Evolutionary conservation across 2,797 vertebrate species (phyloP).

Genomic region (Neostethus bicornis): DNA sequence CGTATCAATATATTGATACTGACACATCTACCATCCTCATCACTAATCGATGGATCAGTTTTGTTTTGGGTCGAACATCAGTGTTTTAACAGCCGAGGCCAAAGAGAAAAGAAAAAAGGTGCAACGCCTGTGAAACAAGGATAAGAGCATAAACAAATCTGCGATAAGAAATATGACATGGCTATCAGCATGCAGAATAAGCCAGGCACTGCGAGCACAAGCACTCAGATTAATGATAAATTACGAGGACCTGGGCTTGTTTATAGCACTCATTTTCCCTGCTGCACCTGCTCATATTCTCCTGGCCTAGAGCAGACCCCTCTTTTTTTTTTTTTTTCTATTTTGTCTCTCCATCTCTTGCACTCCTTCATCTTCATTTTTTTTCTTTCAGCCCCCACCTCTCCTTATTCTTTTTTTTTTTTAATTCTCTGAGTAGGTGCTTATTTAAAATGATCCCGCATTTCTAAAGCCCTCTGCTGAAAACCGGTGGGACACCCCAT

Average conservation of each 20-base stretch:
- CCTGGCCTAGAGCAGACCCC: conserved; percentile 79
- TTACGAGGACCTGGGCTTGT: conserved; percentile 83
- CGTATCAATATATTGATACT: too few relatives aligned
- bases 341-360: conserved; percentile 70
- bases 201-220: conserved; percentile 73
- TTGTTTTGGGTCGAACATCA: conserved; percentile 52
- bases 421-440: conserved; percentile 73
- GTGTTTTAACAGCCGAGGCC: conserved; percentile 70
- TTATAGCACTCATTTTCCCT: conserved; percentile 83
- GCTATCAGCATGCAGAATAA: conserved; percentile 86
- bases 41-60: conserved; percentile 59
- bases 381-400: background rate
- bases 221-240: conserved; percentile 86
- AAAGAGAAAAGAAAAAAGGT: conserved; percentile 69
- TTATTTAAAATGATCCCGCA: conserved; percentile 75
- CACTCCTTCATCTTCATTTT: conserved; percentile 54
- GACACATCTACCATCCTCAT: too few relatives aligned
- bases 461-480: conserved; percentile 71
- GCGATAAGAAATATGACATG: conserved; percentile 85
- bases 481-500: conserved; percentile 72
- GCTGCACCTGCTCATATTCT: conserved; percentile 84
- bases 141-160: conserved; percentile 85
- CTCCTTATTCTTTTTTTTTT: conserved; percentile 41
- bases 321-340: conserved; percentile 62
- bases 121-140: conserved; percentile 78